Evolutionary conservation across 2,888 invertebrate species (phyloP).

Genomic region (Drosophila meridiana): DNA sequence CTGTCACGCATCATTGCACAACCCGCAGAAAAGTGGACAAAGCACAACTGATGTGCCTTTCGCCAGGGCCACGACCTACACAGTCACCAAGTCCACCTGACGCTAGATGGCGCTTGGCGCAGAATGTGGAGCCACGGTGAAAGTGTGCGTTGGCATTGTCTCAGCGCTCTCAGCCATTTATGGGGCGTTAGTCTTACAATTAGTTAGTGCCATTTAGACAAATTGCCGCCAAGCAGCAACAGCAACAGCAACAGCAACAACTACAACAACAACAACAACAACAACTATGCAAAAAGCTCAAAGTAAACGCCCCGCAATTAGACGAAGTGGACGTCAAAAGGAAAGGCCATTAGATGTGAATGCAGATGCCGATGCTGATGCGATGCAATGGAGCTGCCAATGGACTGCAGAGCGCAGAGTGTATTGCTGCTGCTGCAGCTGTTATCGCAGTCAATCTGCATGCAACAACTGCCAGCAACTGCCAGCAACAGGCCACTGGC

Average conservation of each 20-base stretch:
- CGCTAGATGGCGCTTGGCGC: constrained; percentile 20
- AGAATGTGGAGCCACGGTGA: constrained; percentile 51
- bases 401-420: constrained; percentile 9
- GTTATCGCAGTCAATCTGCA: constrained; percentile 23
- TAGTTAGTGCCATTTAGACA: constrained; percentile 80
- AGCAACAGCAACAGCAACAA: constrained; percentile 18
- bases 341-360: constrained; percentile 74
- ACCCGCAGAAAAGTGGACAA: neutral
- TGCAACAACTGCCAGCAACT: constrained; percentile 35
- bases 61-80: constrained; percentile 39
- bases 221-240: constrained; percentile 57
- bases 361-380: constrained; percentile 42
- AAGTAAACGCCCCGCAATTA: constrained; percentile 62
- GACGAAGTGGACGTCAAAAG: constrained; percentile 66
- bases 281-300: constrained; percentile 37
- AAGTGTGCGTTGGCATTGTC: constrained; percentile 62
- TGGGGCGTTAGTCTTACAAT: constrained; percentile 78
- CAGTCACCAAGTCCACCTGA: constrained; percentile 38
- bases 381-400: constrained; percentile 32
- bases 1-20: constrained; percentile 46
- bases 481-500: constrained; percentile 47
- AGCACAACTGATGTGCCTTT: constrained; percentile 23
- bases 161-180: constrained; percentile 57
- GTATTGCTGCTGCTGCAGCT: constrained; percentile 15
- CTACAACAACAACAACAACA: constrained; percentile 24